These are phyloP conservation scores for Cisticola juncidis DNA, from an alignment of 2,113 vertebrate genomes.

Conservation along the genomic window DNA sequence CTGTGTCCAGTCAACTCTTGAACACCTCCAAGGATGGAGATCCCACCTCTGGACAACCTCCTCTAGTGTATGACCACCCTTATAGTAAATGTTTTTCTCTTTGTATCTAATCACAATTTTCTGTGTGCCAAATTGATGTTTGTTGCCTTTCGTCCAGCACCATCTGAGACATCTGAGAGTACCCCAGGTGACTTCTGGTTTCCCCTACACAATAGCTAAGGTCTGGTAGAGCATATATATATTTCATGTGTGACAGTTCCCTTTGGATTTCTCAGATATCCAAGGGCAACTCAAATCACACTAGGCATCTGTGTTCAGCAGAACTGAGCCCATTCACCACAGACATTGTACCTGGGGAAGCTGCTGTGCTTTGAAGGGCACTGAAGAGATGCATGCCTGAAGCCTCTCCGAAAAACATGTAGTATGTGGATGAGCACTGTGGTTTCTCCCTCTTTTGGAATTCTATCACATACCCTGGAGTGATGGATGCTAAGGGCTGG, in stretches of 20 bases:
- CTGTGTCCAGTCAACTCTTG: not conserved
- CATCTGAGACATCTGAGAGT: not conserved
- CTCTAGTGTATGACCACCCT: not conserved
- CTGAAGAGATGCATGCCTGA: not conserved
- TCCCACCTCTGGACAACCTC: not conserved
- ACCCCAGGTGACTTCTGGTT: not conserved
- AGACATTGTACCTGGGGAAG: not conserved
- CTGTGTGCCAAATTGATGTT: rapidly evolving
- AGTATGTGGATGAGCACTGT: not conserved
- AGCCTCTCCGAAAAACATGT: not conserved
- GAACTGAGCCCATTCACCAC: not conserved
- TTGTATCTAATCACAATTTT: not conserved
- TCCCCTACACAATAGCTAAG: not conserved
- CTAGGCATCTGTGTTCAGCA: not conserved
- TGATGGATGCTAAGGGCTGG: not conserved
- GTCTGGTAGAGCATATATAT: not conserved
- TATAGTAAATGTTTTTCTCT: not conserved
- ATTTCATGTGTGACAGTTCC: not conserved
- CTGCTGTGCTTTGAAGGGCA: not conserved
- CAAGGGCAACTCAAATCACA: not conserved
- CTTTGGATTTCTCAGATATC: not conserved
- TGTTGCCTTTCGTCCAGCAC: not conserved
- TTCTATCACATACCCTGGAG: not conserved
- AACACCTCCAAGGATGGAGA: not conserved
- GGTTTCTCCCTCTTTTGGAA: not conserved